These are phyloP conservation scores for Sarcophaga carnaria DNA, from an alignment of 2,888 invertebrate genomes.

Conservation along the genomic window DNA sequence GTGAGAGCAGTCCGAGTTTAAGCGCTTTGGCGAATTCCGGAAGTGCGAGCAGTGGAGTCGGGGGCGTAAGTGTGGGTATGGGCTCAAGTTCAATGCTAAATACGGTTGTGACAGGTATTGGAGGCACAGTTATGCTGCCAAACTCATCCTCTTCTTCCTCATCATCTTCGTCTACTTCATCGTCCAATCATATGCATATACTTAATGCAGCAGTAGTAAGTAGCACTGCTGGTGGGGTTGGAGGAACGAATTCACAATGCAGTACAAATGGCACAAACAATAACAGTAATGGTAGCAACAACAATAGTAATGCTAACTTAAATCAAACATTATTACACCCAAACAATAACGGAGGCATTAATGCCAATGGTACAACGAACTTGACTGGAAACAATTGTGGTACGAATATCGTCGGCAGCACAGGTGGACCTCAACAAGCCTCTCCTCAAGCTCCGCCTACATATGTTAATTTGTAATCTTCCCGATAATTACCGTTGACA, in stretches of 20 bases:
- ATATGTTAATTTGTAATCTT: constrained; percentile 90
- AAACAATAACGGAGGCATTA: constrained; percentile 45
- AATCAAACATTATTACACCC: constrained; percentile 42
- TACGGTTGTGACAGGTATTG: constrained; percentile 79
- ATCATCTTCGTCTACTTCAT: constrained; percentile 78
- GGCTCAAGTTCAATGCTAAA: constrained; percentile 75
- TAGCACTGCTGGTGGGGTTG: constrained; percentile 32
- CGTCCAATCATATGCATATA: constrained; percentile 78
- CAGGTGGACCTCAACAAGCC: constrained; percentile 80
- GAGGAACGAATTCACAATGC: constrained; percentile 54
- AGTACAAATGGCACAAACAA: constrained; percentile 59
- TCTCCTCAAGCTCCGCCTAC: constrained; percentile 94
- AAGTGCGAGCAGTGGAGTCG: constrained; percentile 59
- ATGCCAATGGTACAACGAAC: constrained; percentile 51
- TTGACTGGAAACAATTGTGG: constrained; percentile 54
- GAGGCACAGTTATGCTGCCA: constrained; percentile 78
- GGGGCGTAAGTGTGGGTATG: constrained; percentile 67
- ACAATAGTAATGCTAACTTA: constrained; percentile 43
- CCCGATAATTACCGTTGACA: constrained; percentile 19
- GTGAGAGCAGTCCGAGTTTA: constrained; percentile 62
- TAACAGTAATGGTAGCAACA: constrained; percentile 45
- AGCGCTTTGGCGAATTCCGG: constrained; percentile 61
- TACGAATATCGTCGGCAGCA: constrained; percentile 61
- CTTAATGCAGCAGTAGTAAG: constrained; percentile 69
- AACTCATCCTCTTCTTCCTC: constrained; percentile 80